Base-by-base conservation (phyloP, 2,797 vertebrate genomes). In the Hemitrygon akajei region DNA sequence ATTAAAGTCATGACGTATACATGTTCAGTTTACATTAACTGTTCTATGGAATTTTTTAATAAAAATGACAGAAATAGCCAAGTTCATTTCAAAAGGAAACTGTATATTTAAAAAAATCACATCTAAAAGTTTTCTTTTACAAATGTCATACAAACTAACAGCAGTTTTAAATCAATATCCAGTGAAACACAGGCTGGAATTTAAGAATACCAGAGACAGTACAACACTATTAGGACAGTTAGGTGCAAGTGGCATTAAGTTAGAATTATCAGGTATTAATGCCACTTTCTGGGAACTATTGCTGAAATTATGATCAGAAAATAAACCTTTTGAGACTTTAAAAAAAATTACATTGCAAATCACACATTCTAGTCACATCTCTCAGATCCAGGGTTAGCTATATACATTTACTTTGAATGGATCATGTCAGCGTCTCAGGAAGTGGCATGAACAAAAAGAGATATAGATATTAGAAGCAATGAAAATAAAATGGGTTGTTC, bases 91-190 rank as follows among this genome's bases (percentile, higher is more conserved):
- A 56, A 93, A 93, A 75, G 40, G 47, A 76, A 56, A 76, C 16
- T 91, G 56, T 93, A 56, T 76, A 93, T 93, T 25, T 47, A 1
- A 73, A 20, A 93, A 92, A 89, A 93, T 93, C 91, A 76, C 91
- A 93, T 76, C 91, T 18, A 93, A 93, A 93, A 93, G 14, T 47
- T 56, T 75, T 76, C 56, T 56, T 56, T 93, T 91, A 40, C 91
- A 76, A 56, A 76, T 27, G 69, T n/a, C 63, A 89, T 37, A 75
- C 71, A 71, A 92, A 16, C 40, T 76, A 27, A 93, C 91, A 75
- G 7, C 40, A 93, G 37, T 93, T 47, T 47, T 56, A 40, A 76
- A 25, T 30, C 25, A 47, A 76, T 93, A 40, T 40, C 71, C 91
- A 56, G 40, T 16, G 58, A 86, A 58, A 30, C 47, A 12, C 25